phyloP scores from a whole-genome alignment of 2,888 invertebrate genomes.

The Drosophila putrida region DNA sequence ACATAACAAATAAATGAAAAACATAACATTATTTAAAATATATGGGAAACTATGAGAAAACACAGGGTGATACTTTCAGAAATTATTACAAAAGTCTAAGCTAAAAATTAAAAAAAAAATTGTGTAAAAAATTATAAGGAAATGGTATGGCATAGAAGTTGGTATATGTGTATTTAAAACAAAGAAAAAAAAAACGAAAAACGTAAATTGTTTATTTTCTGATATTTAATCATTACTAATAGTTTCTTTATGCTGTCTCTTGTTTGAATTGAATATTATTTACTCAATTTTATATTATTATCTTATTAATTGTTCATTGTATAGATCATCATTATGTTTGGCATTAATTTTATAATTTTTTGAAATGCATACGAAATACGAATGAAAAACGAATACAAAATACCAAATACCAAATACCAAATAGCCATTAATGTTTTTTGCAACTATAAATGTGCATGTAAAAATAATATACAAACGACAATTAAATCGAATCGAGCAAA shows the following conservation, averaged over 20 bases:
- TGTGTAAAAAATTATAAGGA: slow-evolving; percentile 46
- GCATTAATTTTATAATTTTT: slow-evolving; percentile 47
- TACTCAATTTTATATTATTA: slow-evolving; percentile 31
- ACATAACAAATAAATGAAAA: slow-evolving; percentile 34
- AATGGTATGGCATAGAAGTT: slow-evolving; percentile 61
- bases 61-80: slow-evolving; percentile 84
- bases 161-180: slow-evolving; percentile 78
- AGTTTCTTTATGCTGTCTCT: slow-evolving; percentile 19
- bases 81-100: slow-evolving; percentile 75
- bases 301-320: neutral
- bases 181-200: slow-evolving; percentile 35
- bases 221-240: neutral
- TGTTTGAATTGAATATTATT: slow-evolving; percentile 22
- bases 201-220: neutral
- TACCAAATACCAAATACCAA: slow-evolving; percentile 44
- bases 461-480: slow-evolving; percentile 52
- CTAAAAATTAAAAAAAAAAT: slow-evolving; percentile 62
- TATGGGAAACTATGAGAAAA: slow-evolving; percentile 81
- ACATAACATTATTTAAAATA: slow-evolving; percentile 62
- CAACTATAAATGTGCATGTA: slow-evolving; percentile 79
- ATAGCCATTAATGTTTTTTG: slow-evolving; percentile 77
- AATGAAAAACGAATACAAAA: slow-evolving; percentile 58
- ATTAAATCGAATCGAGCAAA: slow-evolving; percentile 40
- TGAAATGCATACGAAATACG: slow-evolving; percentile 52
- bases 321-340: slow-evolving; percentile 25